Conservation (phyloP, 1,140 invertebrate species). For the Lycorma delicatula region DNA sequence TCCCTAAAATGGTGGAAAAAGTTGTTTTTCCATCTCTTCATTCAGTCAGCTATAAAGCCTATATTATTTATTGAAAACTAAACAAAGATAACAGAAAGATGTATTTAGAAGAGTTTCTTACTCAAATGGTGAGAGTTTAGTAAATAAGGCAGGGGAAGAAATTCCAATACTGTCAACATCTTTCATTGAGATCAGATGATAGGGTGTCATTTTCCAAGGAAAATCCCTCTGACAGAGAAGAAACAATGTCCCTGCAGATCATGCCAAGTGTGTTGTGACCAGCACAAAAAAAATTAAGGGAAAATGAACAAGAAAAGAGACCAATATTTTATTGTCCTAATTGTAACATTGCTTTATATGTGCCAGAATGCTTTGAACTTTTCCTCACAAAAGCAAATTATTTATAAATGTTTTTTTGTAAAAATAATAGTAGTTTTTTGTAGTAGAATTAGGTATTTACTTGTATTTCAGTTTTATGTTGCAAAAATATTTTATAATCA, state of each 20-base stretch:
- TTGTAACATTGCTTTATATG: not conserved
- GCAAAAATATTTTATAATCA: too few species aligned
- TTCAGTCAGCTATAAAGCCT: not conserved
- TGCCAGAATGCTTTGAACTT: constrained; percentile 2
- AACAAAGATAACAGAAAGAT: constrained; percentile 2
- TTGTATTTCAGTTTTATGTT: too few species aligned
- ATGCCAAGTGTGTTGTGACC: not conserved
- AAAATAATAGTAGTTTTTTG: too few species aligned
- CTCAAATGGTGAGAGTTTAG: not conserved
- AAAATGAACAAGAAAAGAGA: constrained; percentile 1
- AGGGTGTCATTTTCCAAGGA: not conserved
- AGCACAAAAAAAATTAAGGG: constrained; percentile 1
- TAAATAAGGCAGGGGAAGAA: not conserved
- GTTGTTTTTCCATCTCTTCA: not conserved
- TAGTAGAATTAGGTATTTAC: too few species aligned
- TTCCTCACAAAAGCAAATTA: not conserved
- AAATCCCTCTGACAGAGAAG: not conserved
- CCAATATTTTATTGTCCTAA: not conserved
- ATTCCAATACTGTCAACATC: not conserved
- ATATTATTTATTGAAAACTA: not conserved
- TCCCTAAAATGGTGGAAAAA: constrained; percentile 1
- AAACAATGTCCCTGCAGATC: not conserved
- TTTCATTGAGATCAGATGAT: not conserved
- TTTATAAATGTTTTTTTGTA: too few species aligned
- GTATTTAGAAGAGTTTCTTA: not conserved